Evolutionary conservation across 2,797 vertebrate species (phyloP), one percentile per base, ranked within the genome.

Genomic region (Antennarius maculatus): DNA sequence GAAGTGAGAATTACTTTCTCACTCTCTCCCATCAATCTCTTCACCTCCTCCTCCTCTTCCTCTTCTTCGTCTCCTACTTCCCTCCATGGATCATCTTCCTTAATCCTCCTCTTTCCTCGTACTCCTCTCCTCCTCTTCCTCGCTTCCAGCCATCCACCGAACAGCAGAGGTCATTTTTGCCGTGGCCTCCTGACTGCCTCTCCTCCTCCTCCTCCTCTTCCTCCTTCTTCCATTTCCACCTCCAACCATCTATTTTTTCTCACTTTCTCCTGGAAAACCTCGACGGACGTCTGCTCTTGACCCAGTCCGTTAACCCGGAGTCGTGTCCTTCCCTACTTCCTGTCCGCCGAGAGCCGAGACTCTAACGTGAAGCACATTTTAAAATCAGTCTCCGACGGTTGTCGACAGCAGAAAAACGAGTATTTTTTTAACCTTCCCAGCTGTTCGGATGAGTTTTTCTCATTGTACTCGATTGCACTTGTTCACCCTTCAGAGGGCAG

Each of bases 1-100:
- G 91, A 93, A 93, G 91, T 93, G 92, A 94, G 93, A 94, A 94
- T 94, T 93, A 92, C 90, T 93, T 94, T 92, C 89, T 91, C 89
- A 80, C 87, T 90, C 90, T 89, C 84, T 68, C 88, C 92, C 92
- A 93, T 93, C 92, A 94, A 92, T 94, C 91, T 91, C 86, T 79
- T 74, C 89, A 81, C 91, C 79, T 82, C 77, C 81, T 71, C 62
- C 74, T 74, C 80, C 74, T 74, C 76, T 58, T 28, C 81, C 59
- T 48, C 61, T 64, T 69, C 66, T 43, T n/a, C 55, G 43, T 16
- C 63, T 49, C 55, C 13, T 5, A 4, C 4, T 16, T 27, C 61
- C 69, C 82, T 64, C 66, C 71, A 77, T 72, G 77, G 70, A 83
- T 90, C 83, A 87, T 77, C 81, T 81, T 81, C 76, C 79, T 80